Conservation (phyloP, 2,888 invertebrate species). For the Rhagonycha lutea region DNA sequence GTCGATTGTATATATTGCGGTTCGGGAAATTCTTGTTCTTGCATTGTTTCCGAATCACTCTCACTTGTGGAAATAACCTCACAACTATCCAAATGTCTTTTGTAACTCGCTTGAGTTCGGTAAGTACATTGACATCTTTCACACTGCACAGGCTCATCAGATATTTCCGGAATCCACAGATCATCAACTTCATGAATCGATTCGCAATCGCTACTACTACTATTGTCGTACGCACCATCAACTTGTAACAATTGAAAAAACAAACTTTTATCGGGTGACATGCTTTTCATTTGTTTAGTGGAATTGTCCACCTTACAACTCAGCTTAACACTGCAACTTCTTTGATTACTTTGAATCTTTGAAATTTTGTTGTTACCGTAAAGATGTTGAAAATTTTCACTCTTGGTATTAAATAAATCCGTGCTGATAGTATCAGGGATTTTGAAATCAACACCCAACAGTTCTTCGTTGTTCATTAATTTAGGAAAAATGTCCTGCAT, state of each 20-base stretch:
- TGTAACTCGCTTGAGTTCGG: conserved; percentile 79
- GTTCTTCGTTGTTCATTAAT: conserved; percentile 70
- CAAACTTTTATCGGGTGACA: conserved; percentile 51
- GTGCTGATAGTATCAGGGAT: conserved; percentile 42
- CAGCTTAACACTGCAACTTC: conserved; percentile 71
- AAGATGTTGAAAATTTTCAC: conserved; percentile 63
- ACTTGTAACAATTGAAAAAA: conserved; percentile 60
- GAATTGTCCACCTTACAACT: conserved; percentile 72
- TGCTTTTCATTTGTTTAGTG: conserved; percentile 69
- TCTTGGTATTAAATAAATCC: conserved; percentile 65
- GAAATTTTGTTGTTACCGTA: conserved; percentile 49
- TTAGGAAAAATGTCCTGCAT: conserved; percentile 85
- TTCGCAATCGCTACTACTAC: conserved; percentile 58
- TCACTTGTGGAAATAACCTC: conserved; percentile 81
- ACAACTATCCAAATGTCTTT: conserved; percentile 76
- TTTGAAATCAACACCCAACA: conserved; percentile 64
- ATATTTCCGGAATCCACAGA: conserved; percentile 54
- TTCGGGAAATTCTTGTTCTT: conserved; percentile 9
- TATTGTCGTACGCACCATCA: conserved; percentile 60
- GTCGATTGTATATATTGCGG: neutral
- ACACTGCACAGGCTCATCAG: conserved; percentile 81
- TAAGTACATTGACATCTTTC: conserved; percentile 87
- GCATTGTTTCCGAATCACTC: conserved; percentile 70
- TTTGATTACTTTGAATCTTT: conserved; percentile 63
- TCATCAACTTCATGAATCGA: conserved; percentile 43